Evolutionary conservation across 2,888 invertebrate species (phyloP).

Genomic region (Nomada ferruginata): DNA sequence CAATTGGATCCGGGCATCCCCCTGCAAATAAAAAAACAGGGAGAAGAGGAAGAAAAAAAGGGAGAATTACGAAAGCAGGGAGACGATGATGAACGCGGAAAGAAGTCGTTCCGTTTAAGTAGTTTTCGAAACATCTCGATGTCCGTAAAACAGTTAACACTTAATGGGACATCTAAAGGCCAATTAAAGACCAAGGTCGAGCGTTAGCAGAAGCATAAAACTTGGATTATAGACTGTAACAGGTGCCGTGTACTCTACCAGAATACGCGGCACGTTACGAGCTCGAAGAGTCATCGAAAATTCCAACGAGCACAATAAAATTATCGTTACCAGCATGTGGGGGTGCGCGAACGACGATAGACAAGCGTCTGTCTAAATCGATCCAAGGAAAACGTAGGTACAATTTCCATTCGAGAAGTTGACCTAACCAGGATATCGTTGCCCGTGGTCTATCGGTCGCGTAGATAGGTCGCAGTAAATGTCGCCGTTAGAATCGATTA

Average conservation of each 20-base stretch:
- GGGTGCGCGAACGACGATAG: too few relatives aligned
- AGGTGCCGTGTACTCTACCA: constrained; percentile 21
- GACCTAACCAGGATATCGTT: background rate
- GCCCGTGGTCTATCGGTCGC: background rate
- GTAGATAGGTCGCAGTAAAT: constrained; percentile 18
- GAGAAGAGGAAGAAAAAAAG: background rate
- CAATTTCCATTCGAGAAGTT: background rate
- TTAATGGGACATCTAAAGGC: constrained; percentile 40
- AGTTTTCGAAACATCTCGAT: constrained; percentile 36
- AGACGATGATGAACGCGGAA: constrained; percentile 20
- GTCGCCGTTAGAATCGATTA: constrained; percentile 29
- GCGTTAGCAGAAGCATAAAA: constrained; percentile 41
- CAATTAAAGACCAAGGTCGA: constrained; percentile 46
- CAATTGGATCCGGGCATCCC: too few relatives aligned
- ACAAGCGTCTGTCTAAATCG: background rate
- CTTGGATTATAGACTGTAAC: constrained; percentile 49
- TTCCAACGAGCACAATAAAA: constrained; percentile 21
- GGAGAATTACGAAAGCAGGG: background rate
- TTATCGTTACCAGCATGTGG: background rate
- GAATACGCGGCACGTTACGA: background rate
- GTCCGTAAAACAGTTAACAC: constrained; percentile 40
- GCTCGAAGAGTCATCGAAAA: constrained; percentile 19
- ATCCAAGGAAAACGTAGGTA: background rate
- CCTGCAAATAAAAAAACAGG: background rate
- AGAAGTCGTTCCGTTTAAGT: constrained; percentile 13